These are phyloP conservation scores for Mirza zaza DNA, from an alignment of 2,113 vertebrate species.

Conservation along the genomic window DNA sequence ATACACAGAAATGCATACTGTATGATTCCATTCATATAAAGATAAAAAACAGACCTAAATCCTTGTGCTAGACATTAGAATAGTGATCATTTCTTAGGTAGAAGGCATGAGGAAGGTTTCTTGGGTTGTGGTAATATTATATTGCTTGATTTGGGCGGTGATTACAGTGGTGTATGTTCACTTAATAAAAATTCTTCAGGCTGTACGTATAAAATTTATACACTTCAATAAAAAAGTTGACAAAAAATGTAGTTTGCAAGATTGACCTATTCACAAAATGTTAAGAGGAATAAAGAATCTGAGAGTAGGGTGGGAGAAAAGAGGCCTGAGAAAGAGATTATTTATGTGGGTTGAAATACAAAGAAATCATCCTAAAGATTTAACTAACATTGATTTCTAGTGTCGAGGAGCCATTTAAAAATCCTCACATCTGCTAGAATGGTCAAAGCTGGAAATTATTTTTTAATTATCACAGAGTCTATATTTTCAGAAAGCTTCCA, in stretches of 20 bases:
- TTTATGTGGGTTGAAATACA: background rate
- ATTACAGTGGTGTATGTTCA: background rate
- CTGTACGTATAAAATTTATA: background rate
- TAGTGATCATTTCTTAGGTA: background rate
- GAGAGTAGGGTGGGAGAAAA: background rate
- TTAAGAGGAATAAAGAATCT: conserved; percentile 12
- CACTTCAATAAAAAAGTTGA: background rate
- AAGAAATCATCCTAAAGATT: background rate
- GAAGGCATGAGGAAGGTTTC: background rate
- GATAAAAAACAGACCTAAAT: background rate
- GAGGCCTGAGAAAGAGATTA: background rate
- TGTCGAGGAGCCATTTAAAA: background rate
- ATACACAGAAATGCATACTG: background rate
- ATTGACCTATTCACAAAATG: background rate
- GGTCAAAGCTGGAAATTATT: background rate
- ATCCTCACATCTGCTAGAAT: background rate
- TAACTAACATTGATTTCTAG: background rate
- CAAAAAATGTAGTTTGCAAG: background rate
- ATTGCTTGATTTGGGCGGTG: background rate
- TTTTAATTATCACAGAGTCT: background rate
- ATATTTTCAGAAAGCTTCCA: background rate
- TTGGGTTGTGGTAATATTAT: background rate
- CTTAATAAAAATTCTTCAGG: background rate
- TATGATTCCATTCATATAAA: background rate
- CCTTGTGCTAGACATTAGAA: background rate